Conservation (phyloP, 1,140 invertebrate genomes). For the Magallana gigas region DNA sequence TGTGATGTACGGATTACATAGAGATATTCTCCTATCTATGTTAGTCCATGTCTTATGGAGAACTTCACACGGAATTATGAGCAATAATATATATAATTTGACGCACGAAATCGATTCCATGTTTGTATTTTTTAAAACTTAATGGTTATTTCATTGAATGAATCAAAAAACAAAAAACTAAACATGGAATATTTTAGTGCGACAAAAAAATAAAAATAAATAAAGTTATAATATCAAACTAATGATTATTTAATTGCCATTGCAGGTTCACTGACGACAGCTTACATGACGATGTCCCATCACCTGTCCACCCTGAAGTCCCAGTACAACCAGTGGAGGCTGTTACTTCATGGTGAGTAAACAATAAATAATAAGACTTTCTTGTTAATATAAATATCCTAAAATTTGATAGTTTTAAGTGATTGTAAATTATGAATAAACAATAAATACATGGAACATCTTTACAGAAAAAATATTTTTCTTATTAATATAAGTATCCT, state of each 20-base stretch:
- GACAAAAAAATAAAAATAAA: background rate
- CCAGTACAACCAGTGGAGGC: background rate
- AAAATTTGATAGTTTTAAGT: no score
- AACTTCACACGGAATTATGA: background rate
- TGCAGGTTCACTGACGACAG: no score
- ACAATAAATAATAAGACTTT: background rate
- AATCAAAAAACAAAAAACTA: background rate
- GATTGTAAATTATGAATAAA: no score
- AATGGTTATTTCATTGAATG: no score
- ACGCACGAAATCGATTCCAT: constrained; percentile 16
- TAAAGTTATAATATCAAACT: background rate
- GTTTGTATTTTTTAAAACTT: no score
- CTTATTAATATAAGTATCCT: no score
- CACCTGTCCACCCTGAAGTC: no score
- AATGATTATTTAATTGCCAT: background rate
- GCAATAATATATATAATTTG: background rate
- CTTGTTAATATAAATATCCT: no score
- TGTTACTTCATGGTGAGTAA: background rate
- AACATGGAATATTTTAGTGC: constrained; percentile 9
- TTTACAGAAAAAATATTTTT: no score
- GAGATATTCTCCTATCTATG: constrained; percentile 25
- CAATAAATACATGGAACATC: no score
- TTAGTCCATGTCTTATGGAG: background rate
- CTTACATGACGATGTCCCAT: no score
- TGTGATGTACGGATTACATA: background rate